Base-by-base conservation (phyloP, 2,797 vertebrate genomes). In the Dryobates pubescens region DNA sequence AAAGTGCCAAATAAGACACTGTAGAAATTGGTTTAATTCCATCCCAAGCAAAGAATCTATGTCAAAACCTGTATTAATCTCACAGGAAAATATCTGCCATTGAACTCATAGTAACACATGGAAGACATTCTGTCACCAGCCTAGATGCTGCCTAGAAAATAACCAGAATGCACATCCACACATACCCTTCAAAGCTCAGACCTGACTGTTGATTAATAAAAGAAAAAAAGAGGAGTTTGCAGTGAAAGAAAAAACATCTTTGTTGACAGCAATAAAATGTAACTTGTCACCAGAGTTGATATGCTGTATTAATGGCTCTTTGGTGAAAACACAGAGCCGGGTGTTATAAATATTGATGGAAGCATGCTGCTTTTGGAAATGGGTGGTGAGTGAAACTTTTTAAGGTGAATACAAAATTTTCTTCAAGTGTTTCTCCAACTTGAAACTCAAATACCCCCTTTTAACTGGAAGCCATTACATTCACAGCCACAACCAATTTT, bases 201-300 rank as follows among this genome's bases (percentile, higher is more conserved):
- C 17, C 67, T 53, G 32, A 92, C 10, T 3, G 71, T 71, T 30
- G 63, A 91, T 77, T 90, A 29, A 58, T 36, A 67, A 80, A 87
- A 83, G 38, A 24, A 68, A 89, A 89, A 85, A 7, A 83, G 61
- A 62, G 29, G 32, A 79, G 51, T 81, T 86, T 95, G 73, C 90
- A 91, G 85, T 81, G 83, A 89, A 94, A 92, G 88, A 90, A 88
- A 27, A 78, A 94, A 88, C 68, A 68, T 95, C 91, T 95, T 93
- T 95, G 94, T 85, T 98, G 96, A 96, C 93, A 97, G 95, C 92
- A 95, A 84, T 92, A 92, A 97, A 97, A 97, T 91, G 88, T 96
- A 91, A 93, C 88, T 94, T 97, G 96, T 97, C 96, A 97, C 93
- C 84, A 62, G 65, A 82, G 84, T 24, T 97, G 97, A 94, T 94